Percentiles rank a stretch among this genome's conserved stretches.
These are phyloP conservation scores for Catagonus wagneri DNA, from an alignment of 2,113 vertebrate species.

Conservation along the genomic window DNA sequence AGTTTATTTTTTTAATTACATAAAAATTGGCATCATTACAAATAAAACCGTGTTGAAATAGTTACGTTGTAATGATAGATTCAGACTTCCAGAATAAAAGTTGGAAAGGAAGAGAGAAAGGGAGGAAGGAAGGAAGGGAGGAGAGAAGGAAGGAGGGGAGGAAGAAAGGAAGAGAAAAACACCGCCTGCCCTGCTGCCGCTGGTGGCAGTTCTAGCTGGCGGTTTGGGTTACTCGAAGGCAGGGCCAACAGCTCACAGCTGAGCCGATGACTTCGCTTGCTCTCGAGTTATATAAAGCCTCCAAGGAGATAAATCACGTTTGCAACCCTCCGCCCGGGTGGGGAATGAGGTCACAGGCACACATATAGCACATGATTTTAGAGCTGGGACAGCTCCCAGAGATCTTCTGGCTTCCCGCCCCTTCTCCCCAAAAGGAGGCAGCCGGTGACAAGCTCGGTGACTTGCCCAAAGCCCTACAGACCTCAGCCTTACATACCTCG, in stretches of 20 bases:
- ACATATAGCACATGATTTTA: slow-evolving; percentile 67
- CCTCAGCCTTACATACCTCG: neutral
- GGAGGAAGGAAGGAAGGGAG: neutral
- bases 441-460: neutral
- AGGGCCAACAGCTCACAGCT: neutral
- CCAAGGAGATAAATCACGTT: neutral
- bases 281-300: slow-evolving; percentile 59
- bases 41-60: neutral
- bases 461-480: neutral
- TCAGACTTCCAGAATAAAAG: neutral
- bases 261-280: neutral
- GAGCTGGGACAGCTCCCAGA: neutral
- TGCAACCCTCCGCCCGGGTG: neutral
- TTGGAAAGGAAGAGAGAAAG: neutral
- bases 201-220: rapidly evolving
- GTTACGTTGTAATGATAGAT: neutral
- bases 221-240: neutral
- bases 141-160: neutral
- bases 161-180: too few relatives aligned
- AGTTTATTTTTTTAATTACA: neutral
- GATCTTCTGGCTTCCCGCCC: neutral
- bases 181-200: rapidly evolving
- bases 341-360: slow-evolving; percentile 54
- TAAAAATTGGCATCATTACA: neutral
- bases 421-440: slow-evolving; percentile 61